These are phyloP conservation scores for Gorilla gorilla DNA, from an alignment of 2,113 vertebrate genomes.

Conservation along the genomic window DNA sequence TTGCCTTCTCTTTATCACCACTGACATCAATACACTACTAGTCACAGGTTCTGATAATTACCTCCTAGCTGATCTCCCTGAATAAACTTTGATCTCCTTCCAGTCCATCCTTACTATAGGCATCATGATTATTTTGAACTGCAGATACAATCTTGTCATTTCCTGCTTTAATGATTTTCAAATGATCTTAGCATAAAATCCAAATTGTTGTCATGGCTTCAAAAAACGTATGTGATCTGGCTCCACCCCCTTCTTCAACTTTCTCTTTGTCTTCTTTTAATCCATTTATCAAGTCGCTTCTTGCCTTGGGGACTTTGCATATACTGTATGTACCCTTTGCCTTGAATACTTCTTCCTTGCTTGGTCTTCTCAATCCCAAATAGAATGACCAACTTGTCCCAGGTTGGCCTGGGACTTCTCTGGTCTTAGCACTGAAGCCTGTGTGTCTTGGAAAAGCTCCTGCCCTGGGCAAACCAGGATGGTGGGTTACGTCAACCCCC, in stretches of 20 bases:
- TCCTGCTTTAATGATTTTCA: background rate
- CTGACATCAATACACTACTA: background rate
- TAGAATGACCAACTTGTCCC: background rate
- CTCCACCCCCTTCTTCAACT: background rate
- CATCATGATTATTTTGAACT: conserved; percentile 25
- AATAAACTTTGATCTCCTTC: conserved; percentile 8
- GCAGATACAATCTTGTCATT: conserved; percentile 29
- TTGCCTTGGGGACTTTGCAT: background rate
- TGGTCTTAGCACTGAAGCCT: background rate
- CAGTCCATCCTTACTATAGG: background rate
- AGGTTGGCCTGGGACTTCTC: background rate
- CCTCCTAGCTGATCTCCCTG: background rate
- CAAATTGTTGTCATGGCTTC: background rate
- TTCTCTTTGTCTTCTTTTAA: background rate
- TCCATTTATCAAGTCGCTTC: background rate
- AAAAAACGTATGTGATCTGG: background rate
- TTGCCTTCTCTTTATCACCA: background rate
- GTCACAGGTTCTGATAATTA: background rate
- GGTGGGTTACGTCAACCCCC: background rate
- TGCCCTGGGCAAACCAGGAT: background rate
- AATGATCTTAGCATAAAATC: conserved; percentile 34
- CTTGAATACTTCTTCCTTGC: background rate
- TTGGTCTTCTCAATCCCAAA: background rate
- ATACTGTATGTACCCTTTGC: background rate
- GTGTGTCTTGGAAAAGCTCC: background rate